Conservation (phyloP, 2,797 vertebrate genomes). For the Galago senegalensis region DNA sequence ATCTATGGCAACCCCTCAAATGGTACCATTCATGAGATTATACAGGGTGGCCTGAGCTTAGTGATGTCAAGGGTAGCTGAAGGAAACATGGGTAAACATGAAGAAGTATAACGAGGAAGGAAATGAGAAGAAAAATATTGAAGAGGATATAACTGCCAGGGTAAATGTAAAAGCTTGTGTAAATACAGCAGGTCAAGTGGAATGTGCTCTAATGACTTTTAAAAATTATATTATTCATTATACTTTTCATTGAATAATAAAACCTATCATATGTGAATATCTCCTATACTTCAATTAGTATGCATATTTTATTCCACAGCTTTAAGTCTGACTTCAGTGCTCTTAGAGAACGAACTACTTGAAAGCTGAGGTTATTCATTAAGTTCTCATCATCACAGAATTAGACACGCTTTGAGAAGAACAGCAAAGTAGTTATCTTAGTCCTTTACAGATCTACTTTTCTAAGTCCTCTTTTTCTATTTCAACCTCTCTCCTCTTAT, state of each 20-base stretch:
- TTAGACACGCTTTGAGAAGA: slow-evolving; percentile 55
- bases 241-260: slow-evolving; percentile 63
- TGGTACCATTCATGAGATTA: background rate
- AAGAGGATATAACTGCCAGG: slow-evolving; percentile 26
- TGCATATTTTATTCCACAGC: slow-evolving; percentile 65
- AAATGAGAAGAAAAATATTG: background rate
- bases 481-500: background rate
- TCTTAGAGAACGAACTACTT: slow-evolving; percentile 53
- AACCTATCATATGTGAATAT: slow-evolving; percentile 65
- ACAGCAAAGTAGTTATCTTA: background rate
- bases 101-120: background rate
- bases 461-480: slow-evolving; percentile 40
- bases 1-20: background rate
- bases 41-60: background rate
- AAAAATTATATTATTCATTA: slow-evolving; percentile 63
- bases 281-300: slow-evolving; percentile 63
- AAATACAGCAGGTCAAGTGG: slow-evolving; percentile 66
- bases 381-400: slow-evolving; percentile 72
- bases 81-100: background rate
- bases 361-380: slow-evolving; percentile 66
- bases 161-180: slow-evolving; percentile 26
- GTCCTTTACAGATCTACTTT: slow-evolving; percentile 13
- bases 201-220: slow-evolving; percentile 50
- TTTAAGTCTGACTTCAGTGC: slow-evolving; percentile 65
- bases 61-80: background rate